Evolutionary conservation across 2,888 invertebrate genomes (phyloP), one percentile per base, ranked within the genome.

Genomic region (Electrophaes corylata): DNA sequence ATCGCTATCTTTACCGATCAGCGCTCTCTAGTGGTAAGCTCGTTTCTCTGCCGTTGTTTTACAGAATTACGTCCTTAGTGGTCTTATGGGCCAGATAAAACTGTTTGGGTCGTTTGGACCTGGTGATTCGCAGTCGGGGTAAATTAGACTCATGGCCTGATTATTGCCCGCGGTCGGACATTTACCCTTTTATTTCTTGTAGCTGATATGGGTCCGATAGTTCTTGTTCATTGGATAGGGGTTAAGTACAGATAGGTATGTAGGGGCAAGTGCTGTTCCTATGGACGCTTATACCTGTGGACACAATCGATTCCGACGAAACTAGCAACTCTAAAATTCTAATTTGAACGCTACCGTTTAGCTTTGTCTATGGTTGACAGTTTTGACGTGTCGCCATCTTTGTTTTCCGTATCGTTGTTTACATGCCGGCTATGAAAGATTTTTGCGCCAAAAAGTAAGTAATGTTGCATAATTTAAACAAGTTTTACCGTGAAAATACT

Each of bases 61-160:
- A 75, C 65, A 62, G 76, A 87, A 88, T 84, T 78, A 79, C 84
- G 81, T 84, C 81, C 84, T 83, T 79, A 84, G 77, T 78, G 75
- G 79, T 73, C 83, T 81, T 83, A 81, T 77, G 84, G 83, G 79
- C 71, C 63, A 82, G 87, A 88, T 87, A 87, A 88, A 85, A 79
- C 78, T 45, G 45, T 45, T 45, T 45, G 45, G 45, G 45, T 51
- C 56, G 19, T 64, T 63, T 31, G 20, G 45, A 19, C 55, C 62
- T 26, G 52, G 59, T 72, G 71, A 43, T 78, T 77, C 67, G 66
- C 71, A 58, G 56, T 26, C 56, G 70, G 73, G 66, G 72, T 71
- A 79, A 86, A 86, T 87, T 84, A 84, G 65, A 80, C 71, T 69
- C 72, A 48, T 53, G 54, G 64, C 55, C 77, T 79, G 79, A 84